Evolutionary conservation across 2,797 vertebrate genomes (phyloP).

Genomic region (Buphagus erythrorhynchus): DNA sequence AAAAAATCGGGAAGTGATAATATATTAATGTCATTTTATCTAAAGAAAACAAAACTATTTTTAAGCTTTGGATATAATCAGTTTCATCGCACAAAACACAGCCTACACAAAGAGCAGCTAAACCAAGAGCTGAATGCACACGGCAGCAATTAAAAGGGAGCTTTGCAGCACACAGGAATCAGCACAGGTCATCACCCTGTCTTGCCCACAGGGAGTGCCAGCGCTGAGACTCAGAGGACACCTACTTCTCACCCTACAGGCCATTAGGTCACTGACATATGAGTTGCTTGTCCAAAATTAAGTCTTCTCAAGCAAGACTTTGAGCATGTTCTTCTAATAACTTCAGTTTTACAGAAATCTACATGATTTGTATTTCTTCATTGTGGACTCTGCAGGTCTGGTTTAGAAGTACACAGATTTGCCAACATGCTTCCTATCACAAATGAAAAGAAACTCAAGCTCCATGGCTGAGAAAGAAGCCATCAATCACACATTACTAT

Average conservation of each 20-base stretch:
- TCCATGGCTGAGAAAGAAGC: background rate
- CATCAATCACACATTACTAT: fast-evolving
- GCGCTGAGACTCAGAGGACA: background rate
- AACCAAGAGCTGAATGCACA: background rate
- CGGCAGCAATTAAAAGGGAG: background rate
- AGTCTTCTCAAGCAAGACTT: background rate
- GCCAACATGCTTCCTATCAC: background rate
- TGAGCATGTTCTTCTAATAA: background rate
- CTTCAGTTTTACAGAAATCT: background rate
- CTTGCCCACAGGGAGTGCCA: background rate
- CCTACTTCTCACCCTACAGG: background rate
- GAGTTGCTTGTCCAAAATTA: background rate
- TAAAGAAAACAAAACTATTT: background rate
- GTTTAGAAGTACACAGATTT: background rate
- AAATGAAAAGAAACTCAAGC: background rate
- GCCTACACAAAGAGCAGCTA: background rate
- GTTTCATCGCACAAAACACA: fast-evolving
- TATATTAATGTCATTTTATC: background rate
- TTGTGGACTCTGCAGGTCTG: background rate
- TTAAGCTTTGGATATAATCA: background rate
- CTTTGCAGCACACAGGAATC: fast-evolving
- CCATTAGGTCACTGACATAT: background rate
- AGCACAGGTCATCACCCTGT: background rate
- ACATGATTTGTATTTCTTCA: background rate
- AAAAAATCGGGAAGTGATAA: background rate